A percentile compares a stretch with the other conserved stretches of the same genome.
phyloP scores from a whole-genome alignment of 2,888 invertebrate species.

The Odontomyia ornata region DNA sequence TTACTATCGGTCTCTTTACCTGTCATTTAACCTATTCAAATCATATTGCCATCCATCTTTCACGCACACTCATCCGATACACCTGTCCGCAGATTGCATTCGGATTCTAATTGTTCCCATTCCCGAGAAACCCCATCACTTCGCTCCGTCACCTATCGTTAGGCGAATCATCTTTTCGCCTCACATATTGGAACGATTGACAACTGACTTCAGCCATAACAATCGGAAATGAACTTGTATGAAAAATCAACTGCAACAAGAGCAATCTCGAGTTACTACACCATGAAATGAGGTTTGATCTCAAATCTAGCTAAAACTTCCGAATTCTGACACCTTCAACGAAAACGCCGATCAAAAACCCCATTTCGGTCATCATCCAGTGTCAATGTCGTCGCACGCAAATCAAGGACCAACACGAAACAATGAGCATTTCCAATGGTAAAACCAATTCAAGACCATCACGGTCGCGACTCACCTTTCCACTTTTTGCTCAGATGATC shows the following conservation, averaged over 20 bases:
- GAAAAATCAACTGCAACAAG: background rate
- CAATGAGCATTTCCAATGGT: conserved; percentile 1
- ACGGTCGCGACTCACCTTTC: conserved; percentile 13
- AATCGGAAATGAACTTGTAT: background rate
- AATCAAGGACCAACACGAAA: too few relatives aligned
- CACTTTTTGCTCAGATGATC: conserved; percentile 19
- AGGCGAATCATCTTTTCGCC: too few relatives aligned
- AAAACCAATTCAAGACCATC: background rate
- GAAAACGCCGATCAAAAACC: too few relatives aligned
- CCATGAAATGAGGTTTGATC: background rate
- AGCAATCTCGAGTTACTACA: background rate
- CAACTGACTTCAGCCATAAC: background rate
- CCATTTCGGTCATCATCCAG: too few relatives aligned
- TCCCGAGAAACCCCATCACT: background rate
- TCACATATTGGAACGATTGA: conserved; percentile 2
- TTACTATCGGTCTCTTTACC: background rate
- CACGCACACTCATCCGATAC: conserved; percentile 13
- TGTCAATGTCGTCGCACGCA: too few relatives aligned
- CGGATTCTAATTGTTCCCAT: background rate
- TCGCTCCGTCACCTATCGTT: background rate
- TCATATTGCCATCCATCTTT: background rate
- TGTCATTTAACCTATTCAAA: background rate
- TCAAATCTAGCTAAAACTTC: too few relatives aligned
- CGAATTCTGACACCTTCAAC: too few relatives aligned
- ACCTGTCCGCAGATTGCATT: background rate